Evolutionary conservation across 2,797 vertebrate genomes (phyloP).

Genomic region (Potorous gilbertii): DNA sequence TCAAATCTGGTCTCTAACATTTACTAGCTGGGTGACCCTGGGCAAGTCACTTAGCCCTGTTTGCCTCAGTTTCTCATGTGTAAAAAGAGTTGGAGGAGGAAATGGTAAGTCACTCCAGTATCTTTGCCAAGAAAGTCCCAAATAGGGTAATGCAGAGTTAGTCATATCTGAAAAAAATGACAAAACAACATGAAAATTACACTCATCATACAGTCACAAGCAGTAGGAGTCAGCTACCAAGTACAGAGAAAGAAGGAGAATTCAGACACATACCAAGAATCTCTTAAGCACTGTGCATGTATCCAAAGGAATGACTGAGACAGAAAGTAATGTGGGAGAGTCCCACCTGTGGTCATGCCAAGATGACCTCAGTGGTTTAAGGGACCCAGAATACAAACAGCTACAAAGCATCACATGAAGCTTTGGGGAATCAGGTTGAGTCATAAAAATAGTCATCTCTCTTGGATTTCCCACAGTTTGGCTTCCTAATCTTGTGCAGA

Average conservation of each 20-base stretch:
- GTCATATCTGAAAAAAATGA: background rate
- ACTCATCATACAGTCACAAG: background rate
- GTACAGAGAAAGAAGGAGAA: background rate
- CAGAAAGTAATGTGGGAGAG: background rate
- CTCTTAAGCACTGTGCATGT: background rate
- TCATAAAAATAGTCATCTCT: constrained; percentile 1
- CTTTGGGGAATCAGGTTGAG: background rate
- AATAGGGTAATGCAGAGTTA: background rate
- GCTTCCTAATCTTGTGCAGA: background rate
- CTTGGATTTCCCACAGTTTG: background rate
- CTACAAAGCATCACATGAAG: background rate
- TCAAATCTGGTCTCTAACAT: background rate
- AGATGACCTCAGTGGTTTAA: background rate
- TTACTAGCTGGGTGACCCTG: too few relatives aligned
- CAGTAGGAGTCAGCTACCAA: background rate
- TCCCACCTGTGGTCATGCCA: background rate
- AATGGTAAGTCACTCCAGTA: background rate
- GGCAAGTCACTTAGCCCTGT: background rate
- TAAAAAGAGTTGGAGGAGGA: background rate
- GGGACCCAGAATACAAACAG: background rate
- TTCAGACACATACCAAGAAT: background rate
- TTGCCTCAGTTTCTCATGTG: background rate
- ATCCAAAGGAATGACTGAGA: background rate
- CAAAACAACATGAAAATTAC: background rate
- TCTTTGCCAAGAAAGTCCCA: background rate